These are phyloP conservation scores for Polydesmus complanatus DNA, from an alignment of 2,888 invertebrate genomes.

Conservation along the genomic window DNA sequence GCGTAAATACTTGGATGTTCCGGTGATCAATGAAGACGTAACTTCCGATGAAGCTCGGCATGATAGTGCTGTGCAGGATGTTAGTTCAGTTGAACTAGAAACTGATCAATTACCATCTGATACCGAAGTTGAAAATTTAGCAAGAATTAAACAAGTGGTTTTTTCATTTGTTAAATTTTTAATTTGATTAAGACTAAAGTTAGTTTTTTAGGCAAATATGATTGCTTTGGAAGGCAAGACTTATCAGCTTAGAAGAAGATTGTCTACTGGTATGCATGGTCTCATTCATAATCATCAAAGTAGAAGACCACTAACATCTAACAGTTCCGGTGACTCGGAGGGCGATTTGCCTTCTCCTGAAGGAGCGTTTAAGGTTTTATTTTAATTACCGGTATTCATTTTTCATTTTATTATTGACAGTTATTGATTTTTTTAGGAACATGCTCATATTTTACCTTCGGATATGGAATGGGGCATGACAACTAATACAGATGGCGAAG, in stretches of 20 bases:
- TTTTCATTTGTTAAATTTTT: no score
- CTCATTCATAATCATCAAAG: conserved; percentile 2
- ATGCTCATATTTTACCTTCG: conserved; percentile 13
- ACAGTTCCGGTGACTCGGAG: conserved; percentile 41
- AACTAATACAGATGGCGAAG: conserved; percentile 59
- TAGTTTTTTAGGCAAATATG: conserved; percentile 1
- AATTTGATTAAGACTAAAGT: background rate
- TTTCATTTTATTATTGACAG: background rate
- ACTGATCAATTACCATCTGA: conserved; percentile 19
- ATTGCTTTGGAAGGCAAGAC: background rate
- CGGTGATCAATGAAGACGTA: conserved; percentile 7
- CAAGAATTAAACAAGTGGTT: conserved; percentile 1
- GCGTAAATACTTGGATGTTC: conserved; percentile 4
- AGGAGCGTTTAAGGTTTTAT: conserved; percentile 22
- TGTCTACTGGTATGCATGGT: background rate
- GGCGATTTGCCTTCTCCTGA: conserved; percentile 39
- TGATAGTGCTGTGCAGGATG: conserved; percentile 19
- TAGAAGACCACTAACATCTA: conserved; percentile 20
- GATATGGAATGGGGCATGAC: conserved; percentile 76
- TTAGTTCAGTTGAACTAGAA: conserved; percentile 19
- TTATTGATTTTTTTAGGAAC: conserved; percentile 1
- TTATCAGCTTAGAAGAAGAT: background rate
- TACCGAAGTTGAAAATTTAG: conserved; percentile 14
- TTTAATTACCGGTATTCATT: background rate
- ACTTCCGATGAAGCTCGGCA: conserved; percentile 17